Percentiles rank a stretch among this genome's conserved stretches.
Conservation (phyloP, 1,140 invertebrate species). For the Theocolax elegans region DNA sequence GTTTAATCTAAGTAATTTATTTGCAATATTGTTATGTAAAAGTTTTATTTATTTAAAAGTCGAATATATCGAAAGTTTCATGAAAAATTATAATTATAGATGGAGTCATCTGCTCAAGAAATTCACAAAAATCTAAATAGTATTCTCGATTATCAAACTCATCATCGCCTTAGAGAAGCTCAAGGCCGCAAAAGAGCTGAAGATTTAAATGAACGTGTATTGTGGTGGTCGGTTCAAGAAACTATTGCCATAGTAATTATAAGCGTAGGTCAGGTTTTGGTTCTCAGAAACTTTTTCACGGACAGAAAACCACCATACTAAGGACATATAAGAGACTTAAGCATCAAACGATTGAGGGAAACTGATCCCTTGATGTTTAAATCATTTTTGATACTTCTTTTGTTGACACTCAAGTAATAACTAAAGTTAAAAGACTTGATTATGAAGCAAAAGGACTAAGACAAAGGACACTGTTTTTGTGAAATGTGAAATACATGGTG, state of each 20-base stretch:
- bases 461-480: conserved; percentile 29
- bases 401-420: not conserved
- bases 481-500: conserved; percentile 30
- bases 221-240: conserved; percentile 93
- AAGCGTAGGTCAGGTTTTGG: conserved; percentile 88
- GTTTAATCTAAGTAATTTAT: not conserved
- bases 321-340: not conserved
- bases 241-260: conserved; percentile 87
- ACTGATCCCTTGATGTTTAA: not conserved
- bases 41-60: too few relatives aligned
- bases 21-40: not conserved
- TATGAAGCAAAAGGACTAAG: not conserved
- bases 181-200: conserved; percentile 94
- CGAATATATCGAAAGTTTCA: too few relatives aligned
- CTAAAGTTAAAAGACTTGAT: conserved; percentile 5
- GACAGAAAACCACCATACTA: conserved; percentile 75
- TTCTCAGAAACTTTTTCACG: conserved; percentile 95
- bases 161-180: conserved; percentile 93
- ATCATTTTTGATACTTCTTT: not conserved
- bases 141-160: conserved; percentile 94
- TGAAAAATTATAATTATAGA: conserved; percentile 70
- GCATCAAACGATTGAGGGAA: not conserved
- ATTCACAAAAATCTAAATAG: conserved; percentile 89
- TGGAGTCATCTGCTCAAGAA: conserved; percentile 90
- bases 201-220: conserved; percentile 92